Evolutionary conservation across 2,888 invertebrate genomes (phyloP).

Genomic region (Hartigia nigra): DNA sequence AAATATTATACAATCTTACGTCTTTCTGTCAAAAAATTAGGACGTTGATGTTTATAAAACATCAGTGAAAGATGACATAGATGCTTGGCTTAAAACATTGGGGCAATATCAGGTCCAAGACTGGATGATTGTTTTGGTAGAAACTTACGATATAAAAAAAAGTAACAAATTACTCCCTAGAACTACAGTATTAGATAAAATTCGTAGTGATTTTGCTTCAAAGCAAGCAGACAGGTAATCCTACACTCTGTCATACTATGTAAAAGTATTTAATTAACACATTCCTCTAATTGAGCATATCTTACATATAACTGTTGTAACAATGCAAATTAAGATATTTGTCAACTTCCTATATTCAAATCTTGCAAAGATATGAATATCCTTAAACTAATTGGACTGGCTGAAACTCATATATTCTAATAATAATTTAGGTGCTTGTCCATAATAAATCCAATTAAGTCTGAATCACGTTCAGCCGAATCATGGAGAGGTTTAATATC

Average conservation of each 20-base stretch:
- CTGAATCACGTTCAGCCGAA: slow-evolving; percentile 89
- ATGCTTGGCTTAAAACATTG: slow-evolving; percentile 86
- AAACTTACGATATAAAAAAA: slow-evolving; percentile 90
- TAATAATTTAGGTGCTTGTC: slow-evolving; percentile 81
- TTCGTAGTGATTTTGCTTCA: slow-evolving; percentile 91
- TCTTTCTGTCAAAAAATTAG: slow-evolving; percentile 66
- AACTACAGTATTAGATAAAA: slow-evolving; percentile 94
- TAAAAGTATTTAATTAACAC: background rate
- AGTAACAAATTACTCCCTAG: slow-evolving; percentile 91
- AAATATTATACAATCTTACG: background rate
- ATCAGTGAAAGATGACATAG: slow-evolving; percentile 88
- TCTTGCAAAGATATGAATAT: background rate
- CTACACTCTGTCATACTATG: background rate
- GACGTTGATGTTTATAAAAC: slow-evolving; percentile 93
- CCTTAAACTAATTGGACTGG: background rate
- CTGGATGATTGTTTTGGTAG: slow-evolving; percentile 94
- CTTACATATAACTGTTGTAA: too few species aligned
- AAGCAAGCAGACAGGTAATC: slow-evolving; percentile 81
- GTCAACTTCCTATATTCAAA: too few species aligned
- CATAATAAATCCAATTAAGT: slow-evolving; percentile 90
- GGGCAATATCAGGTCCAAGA: slow-evolving; percentile 81
- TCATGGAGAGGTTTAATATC: slow-evolving; percentile 89
- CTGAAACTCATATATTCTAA: background rate
- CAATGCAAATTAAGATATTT: too few species aligned
- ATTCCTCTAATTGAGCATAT: too few species aligned